These are phyloP conservation scores for Mus spicilegus DNA, from an alignment of 2,113 vertebrate species.

Conservation along the genomic window DNA sequence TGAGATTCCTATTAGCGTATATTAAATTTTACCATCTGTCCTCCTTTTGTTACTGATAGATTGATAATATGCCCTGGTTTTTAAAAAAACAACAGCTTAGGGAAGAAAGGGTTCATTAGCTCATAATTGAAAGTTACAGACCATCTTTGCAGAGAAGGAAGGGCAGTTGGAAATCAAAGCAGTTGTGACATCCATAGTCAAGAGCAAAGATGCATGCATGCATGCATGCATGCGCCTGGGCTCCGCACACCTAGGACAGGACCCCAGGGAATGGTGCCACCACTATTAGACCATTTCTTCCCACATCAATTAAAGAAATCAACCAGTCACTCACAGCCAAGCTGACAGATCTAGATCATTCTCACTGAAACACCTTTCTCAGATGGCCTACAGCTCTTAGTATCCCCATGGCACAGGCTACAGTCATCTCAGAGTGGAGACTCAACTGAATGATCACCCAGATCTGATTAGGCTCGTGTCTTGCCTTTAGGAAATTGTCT, in stretches of 20 bases:
- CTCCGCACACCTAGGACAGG: neutral
- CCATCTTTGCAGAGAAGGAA: neutral
- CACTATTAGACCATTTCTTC: neutral
- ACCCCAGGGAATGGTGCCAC: neutral
- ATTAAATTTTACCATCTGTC: neutral
- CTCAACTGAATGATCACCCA: neutral
- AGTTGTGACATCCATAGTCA: neutral
- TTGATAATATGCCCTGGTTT: neutral
- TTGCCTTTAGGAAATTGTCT: neutral
- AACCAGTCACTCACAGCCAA: neutral
- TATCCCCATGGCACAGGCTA: too few relatives aligned
- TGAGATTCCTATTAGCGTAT: neutral
- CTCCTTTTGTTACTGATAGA: neutral
- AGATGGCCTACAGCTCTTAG: neutral
- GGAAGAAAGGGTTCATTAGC: neutral
- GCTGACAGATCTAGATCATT: neutral
- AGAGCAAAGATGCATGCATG: neutral
- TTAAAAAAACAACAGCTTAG: neutral
- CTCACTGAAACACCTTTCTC: neutral
- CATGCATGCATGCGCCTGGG: neutral
- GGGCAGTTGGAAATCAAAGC: neutral
- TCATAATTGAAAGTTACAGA: neutral
- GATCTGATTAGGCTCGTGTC: too few relatives aligned
- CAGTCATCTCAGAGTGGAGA: neutral
- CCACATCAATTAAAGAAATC: neutral